Percentiles rank a stretch among this genome's conserved stretches.
Conservation (phyloP, 2,888 invertebrate genomes). For the Cheilosia soror region DNA sequence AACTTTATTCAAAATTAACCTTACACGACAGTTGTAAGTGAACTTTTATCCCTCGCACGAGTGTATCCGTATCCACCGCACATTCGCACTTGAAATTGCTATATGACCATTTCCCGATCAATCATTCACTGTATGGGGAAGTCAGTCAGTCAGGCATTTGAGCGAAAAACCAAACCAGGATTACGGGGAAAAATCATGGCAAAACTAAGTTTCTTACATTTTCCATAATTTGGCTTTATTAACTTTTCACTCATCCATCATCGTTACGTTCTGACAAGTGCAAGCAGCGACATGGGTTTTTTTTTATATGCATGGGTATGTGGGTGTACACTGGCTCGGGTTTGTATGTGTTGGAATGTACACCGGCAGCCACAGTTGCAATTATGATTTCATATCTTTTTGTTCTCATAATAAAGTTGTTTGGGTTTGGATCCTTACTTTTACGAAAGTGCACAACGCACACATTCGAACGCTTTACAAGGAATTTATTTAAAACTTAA, state of each 20-base stretch:
- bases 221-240: constrained; percentile 67
- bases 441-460: no score
- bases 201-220: constrained; percentile 44
- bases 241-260: constrained; percentile 71
- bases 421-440: no score
- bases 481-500: no score
- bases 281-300: constrained; percentile 59
- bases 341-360: background rate
- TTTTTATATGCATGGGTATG: constrained; percentile 11
- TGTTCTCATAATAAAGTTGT: background rate
- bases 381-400: constrained; percentile 10
- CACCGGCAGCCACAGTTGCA: constrained; percentile 53
- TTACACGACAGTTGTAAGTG: background rate
- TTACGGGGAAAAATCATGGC: constrained; percentile 37
- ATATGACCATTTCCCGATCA: constrained; percentile 57
- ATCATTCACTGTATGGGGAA: constrained; percentile 38
- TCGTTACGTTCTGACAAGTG: constrained; percentile 63
- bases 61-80: background rate
- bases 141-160: constrained; percentile 32
- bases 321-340: background rate
- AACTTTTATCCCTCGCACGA: background rate
- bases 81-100: constrained; percentile 35
- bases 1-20: background rate
- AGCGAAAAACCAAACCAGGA: constrained; percentile 33
- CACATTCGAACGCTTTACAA: no score